Percentiles rank a stretch among this genome's conserved stretches.
Evolutionary conservation across 1,140 invertebrate species (phyloP).

Genomic region (Aricia agestis): DNA sequence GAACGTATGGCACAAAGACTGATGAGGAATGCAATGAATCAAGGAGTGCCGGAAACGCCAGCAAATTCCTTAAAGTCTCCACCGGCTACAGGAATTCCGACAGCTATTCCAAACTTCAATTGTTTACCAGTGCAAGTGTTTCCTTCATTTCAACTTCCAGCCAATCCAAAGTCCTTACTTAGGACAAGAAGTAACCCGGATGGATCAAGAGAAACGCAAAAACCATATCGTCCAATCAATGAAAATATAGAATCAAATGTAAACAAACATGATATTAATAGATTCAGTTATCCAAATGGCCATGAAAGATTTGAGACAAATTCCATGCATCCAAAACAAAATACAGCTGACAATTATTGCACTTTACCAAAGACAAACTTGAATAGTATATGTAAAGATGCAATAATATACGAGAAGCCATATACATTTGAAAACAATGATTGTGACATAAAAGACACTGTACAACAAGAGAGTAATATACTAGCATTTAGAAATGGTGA

Average conservation of each 20-base stretch:
- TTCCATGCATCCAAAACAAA: not conserved
- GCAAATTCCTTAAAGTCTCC: constrained; percentile 54
- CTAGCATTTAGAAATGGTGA: not conserved
- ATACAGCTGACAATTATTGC: not conserved
- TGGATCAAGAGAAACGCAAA: constrained; percentile 34
- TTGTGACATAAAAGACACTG: not conserved
- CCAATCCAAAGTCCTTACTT: constrained; percentile 69
- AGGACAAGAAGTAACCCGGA: constrained; percentile 62
- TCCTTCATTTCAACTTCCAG: constrained; percentile 64
- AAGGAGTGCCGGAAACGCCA: constrained; percentile 70
- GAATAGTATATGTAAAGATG: not conserved
- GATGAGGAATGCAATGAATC: constrained; percentile 81
- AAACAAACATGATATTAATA: constrained; percentile 13
- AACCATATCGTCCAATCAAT: constrained; percentile 13
- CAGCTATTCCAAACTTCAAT: constrained; percentile 62
- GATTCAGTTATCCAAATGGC: constrained; percentile 18
- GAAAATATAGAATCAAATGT: constrained; percentile 7
- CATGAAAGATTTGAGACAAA: not conserved
- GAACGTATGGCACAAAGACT: constrained; percentile 91
- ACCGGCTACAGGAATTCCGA: constrained; percentile 42
- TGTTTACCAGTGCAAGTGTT: constrained; percentile 72
- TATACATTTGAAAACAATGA: not conserved
- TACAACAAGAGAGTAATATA: not conserved
- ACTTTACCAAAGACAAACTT: not conserved
- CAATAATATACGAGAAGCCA: not conserved